A percentile compares a stretch with the other conserved stretches of the same genome.
These are phyloP conservation scores for Drosophila ogumai DNA, from an alignment of 1,140 invertebrate genomes.

Conservation along the genomic window DNA sequence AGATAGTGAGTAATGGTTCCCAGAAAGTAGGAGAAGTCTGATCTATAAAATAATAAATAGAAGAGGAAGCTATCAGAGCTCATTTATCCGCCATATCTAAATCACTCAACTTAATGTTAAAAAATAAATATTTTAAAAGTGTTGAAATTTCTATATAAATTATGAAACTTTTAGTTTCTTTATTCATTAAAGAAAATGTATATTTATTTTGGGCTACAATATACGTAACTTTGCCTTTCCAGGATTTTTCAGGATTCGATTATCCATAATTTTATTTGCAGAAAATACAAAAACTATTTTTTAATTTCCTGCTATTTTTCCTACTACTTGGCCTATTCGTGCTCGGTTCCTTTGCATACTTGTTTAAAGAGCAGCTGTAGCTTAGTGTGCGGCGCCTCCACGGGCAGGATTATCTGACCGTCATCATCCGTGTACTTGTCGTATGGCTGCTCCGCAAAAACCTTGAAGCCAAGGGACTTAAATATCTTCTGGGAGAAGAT, in stretches of 20 bases:
- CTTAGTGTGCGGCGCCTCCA: constrained; percentile 87
- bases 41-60: not conserved
- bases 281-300: constrained; percentile 27
- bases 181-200: not conserved
- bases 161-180: not conserved
- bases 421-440: constrained; percentile 87
- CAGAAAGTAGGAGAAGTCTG: constrained; percentile 1
- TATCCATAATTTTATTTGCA: constrained; percentile 11
- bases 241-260: no score
- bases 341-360: constrained; percentile 4
- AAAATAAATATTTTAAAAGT: no score
- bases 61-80: not conserved
- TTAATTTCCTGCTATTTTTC: not conserved
- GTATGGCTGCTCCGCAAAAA: constrained; percentile 88
- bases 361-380: constrained; percentile 87
- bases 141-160: no score
- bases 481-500: constrained; percentile 91
- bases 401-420: constrained; percentile 86
- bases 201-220: not conserved
- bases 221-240: no score
- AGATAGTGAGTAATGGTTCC: constrained; percentile 13
- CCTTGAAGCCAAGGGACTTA: constrained; percentile 88
- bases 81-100: not conserved
- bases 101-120: no score
- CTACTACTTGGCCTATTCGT: not conserved